Evolutionary conservation across 2,797 vertebrate genomes (phyloP).

Genomic region (Neosilurus mollespiculum): DNA sequence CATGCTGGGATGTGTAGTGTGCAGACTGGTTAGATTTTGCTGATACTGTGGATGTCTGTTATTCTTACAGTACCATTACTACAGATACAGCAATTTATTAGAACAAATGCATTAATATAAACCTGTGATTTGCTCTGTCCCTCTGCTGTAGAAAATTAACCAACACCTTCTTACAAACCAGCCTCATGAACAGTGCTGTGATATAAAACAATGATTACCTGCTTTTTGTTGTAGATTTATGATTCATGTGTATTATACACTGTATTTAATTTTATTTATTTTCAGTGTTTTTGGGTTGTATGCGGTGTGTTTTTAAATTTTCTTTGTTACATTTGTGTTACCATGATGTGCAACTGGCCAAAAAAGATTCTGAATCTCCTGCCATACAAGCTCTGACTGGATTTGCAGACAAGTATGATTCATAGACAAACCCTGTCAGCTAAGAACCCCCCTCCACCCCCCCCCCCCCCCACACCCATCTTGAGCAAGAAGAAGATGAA

Average conservation of each 20-base stretch:
- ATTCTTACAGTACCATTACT: background rate
- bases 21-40: no score
- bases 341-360: background rate
- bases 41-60: background rate
- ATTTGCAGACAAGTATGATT: constrained; percentile 13
- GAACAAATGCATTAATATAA: background rate
- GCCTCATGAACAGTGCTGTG: background rate
- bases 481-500: constrained; percentile 1
- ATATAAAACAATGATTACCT: background rate
- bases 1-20: no score
- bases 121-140: background rate
- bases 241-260: background rate
- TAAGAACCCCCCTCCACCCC: constrained; percentile 3
- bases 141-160: background rate
- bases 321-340: background rate
- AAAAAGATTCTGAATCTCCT: background rate
- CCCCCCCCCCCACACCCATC: background rate
- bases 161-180: background rate
- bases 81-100: background rate
- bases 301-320: background rate
- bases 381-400: background rate
- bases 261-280: background rate
- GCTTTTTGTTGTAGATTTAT: background rate
- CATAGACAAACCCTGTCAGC: background rate
- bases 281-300: background rate